Percentiles rank a stretch among this genome's conserved stretches.
phyloP scores from a whole-genome alignment of 2,113 vertebrate genomes.

The Limnothrissa miodon region DNA sequence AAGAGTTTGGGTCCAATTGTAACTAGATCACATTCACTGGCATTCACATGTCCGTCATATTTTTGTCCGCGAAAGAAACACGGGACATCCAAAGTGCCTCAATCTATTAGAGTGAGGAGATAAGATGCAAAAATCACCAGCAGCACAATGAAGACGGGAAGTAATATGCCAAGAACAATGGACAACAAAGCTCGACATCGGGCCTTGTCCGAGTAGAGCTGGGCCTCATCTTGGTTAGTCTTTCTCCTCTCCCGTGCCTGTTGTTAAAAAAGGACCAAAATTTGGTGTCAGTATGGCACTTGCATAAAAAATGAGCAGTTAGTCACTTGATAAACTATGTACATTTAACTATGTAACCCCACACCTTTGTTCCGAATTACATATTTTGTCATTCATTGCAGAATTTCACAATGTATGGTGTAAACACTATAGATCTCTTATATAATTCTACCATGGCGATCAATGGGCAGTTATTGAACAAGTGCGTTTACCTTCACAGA shows the following conservation, averaged over 20 bases:
- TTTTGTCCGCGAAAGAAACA: neutral
- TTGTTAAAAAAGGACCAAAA: neutral
- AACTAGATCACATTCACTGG: neutral
- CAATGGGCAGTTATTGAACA: neutral
- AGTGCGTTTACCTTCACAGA: conserved; percentile 65
- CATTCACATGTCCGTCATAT: neutral
- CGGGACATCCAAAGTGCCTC: conserved; percentile 28
- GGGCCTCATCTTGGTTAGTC: conserved; percentile 19
- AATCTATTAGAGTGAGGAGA: conserved; percentile 70
- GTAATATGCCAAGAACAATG: conserved; percentile 59
- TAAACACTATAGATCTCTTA: neutral
- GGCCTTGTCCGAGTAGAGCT: conserved; percentile 56
- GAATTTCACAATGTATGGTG: too few species aligned
- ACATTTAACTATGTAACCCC: neutral
- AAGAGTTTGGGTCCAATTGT: too few species aligned
- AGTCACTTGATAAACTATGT: neutral
- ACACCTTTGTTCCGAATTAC: too few species aligned
- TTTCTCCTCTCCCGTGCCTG: conserved; percentile 63
- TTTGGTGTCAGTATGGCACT: neutral
- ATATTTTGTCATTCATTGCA: too few species aligned
- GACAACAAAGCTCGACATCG: conserved; percentile 60
- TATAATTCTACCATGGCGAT: neutral
- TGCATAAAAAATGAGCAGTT: neutral
- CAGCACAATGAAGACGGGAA: conserved; percentile 54
- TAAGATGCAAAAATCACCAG: conserved; percentile 73